These are phyloP conservation scores for Gastrophryne carolinensis DNA, from an alignment of 2,797 vertebrate species.

Conservation along the genomic window DNA sequence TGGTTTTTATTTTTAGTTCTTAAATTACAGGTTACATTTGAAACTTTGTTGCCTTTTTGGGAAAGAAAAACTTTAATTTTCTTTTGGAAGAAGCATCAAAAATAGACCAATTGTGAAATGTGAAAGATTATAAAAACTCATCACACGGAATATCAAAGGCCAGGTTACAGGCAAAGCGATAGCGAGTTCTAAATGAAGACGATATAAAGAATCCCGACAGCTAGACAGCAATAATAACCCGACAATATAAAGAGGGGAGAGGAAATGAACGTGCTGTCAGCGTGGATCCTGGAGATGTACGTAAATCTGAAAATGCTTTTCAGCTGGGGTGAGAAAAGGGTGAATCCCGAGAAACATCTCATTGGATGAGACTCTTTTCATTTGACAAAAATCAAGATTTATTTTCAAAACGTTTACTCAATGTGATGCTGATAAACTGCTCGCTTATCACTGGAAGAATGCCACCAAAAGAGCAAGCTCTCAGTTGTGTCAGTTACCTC, in stretches of 20 bases:
- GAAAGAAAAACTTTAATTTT: neutral
- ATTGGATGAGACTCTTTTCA: neutral
- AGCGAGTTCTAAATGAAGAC: slow-evolving; percentile 7
- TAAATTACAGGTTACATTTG: neutral
- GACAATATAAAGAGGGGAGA: neutral
- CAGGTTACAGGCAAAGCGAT: neutral
- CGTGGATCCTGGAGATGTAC: neutral
- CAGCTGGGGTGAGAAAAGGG: neutral
- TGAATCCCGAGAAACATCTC: neutral
- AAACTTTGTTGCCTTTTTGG: neutral
- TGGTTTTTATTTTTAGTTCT: neutral
- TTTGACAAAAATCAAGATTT: neutral
- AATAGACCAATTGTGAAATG: slow-evolving; percentile 9
- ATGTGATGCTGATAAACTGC: neutral
- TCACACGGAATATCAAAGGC: slow-evolving; percentile 17
- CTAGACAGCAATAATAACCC: slow-evolving; percentile 7
- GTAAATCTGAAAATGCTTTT: neutral
- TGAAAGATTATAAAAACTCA: slow-evolving; percentile 29
- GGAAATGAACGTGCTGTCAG: slow-evolving; percentile 3
- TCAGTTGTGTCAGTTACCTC: no score
- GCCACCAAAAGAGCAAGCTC: no score
- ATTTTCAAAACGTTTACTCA: neutral
- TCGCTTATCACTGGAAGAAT: neutral
- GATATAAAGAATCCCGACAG: slow-evolving; percentile 7
- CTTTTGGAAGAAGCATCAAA: neutral